These are phyloP conservation scores for Arctia plantaginis DNA, from an alignment of 2,888 invertebrate species.

Conservation along the genomic window DNA sequence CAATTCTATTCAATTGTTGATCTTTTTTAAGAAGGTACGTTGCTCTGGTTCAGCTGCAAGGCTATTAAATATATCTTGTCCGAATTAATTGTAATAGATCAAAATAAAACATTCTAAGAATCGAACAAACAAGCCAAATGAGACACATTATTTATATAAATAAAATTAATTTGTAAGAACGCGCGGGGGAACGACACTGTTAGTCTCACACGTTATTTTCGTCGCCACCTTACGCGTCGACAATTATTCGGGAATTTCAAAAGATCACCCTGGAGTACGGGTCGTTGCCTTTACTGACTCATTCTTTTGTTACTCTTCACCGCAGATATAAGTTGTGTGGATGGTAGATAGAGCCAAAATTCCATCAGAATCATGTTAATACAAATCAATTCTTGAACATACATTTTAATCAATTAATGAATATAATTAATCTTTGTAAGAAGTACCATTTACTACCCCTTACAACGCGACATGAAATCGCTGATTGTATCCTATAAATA, in stretches of 20 bases:
- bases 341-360: conserved; percentile 50
- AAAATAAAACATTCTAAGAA: conserved; percentile 36
- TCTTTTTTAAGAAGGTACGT: background rate
- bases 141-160: conserved; percentile 77
- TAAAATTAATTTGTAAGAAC: conserved; percentile 79
- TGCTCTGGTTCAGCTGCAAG: background rate
- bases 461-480: no score
- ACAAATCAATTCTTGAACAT: conserved; percentile 26
- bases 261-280: conserved; percentile 82
- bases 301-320: conserved; percentile 77
- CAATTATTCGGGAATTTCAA: conserved; percentile 85
- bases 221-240: conserved; percentile 82
- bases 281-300: conserved; percentile 82
- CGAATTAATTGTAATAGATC: conserved; percentile 22
- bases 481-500: no score
- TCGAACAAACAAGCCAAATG: conserved; percentile 76
- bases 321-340: conserved; percentile 44
- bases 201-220: conserved; percentile 78
- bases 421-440: no score
- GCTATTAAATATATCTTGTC: background rate
- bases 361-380: conserved; percentile 43
- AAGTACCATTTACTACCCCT: no score
- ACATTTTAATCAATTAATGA: background rate
- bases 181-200: conserved; percentile 74
- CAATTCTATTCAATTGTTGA: background rate